Percentiles rank a stretch among this genome's conserved stretches.
phyloP scores from a whole-genome alignment of 1,140 invertebrate genomes.

The Scylla paramamosain region DNA sequence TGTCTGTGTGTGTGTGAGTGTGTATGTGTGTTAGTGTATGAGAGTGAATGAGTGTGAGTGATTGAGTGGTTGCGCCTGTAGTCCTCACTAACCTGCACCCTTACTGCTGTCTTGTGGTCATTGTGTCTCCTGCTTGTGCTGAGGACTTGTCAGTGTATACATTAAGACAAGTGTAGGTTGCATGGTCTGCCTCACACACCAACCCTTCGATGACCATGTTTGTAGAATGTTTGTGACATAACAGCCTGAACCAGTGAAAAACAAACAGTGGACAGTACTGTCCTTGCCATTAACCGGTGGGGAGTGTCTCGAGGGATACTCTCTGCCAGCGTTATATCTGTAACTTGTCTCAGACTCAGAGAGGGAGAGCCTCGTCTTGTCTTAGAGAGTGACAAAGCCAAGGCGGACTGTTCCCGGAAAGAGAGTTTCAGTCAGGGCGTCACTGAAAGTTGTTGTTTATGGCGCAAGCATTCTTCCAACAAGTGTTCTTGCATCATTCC shows the following conservation, averaged over 20 bases:
- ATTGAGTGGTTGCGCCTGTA: background rate
- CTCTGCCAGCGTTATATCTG: slow-evolving; percentile 64
- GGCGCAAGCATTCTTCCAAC: slow-evolving; percentile 78
- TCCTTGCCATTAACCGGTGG: slow-evolving; percentile 70
- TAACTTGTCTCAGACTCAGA: slow-evolving; percentile 59
- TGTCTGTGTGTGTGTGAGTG: background rate
- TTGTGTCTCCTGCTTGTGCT: slow-evolving; percentile 17
- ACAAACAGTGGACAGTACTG: slow-evolving; percentile 64
- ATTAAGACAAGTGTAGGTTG: slow-evolving; percentile 66
- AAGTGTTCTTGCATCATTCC: slow-evolving; percentile 73
- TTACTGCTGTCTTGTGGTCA: background rate
- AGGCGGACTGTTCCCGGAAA: slow-evolving; percentile 69
- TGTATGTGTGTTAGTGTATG: background rate
- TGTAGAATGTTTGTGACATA: slow-evolving; percentile 77
- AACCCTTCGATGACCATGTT: slow-evolving; percentile 70
- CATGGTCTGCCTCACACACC: slow-evolving; percentile 72
- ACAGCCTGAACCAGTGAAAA: slow-evolving; percentile 74
- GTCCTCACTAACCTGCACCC: slow-evolving; percentile 22
- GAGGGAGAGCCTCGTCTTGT: slow-evolving; percentile 52
- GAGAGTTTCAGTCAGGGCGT: slow-evolving; percentile 70
- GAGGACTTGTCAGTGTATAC: slow-evolving; percentile 25
- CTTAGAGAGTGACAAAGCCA: slow-evolving; percentile 56
- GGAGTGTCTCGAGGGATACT: slow-evolving; percentile 73
- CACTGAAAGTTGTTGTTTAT: slow-evolving; percentile 77
- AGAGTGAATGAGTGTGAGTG: background rate